Percentiles rank a stretch among this genome's conserved stretches.
These are phyloP conservation scores for Diaperis boleti DNA, from an alignment of 2,888 invertebrate species.

Conservation along the genomic window DNA sequence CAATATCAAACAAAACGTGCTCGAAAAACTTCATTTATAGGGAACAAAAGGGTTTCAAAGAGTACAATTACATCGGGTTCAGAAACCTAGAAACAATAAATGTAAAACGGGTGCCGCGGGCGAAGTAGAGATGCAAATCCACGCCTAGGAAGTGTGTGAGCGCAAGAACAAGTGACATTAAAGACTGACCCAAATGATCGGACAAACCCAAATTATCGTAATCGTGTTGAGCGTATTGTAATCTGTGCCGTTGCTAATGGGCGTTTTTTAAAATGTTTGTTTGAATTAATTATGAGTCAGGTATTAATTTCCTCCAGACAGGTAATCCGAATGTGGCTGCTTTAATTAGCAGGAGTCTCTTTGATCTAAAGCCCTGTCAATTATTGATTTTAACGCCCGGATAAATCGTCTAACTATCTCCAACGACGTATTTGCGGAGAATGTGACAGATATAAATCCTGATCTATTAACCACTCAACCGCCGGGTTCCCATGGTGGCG, in stretches of 20 bases:
- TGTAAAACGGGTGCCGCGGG: not conserved
- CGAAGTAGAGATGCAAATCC: not conserved
- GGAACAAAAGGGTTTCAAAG: conserved; percentile 10
- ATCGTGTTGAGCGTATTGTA: conserved; percentile 28
- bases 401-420: not conserved
- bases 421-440: not conserved
- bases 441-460: not conserved
- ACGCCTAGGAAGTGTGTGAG: conserved; percentile 6
- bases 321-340: too few species aligned
- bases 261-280: too few species aligned
- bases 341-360: too few species aligned
- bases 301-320: too few species aligned
- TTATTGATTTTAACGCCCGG: not conserved
- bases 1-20: conserved; percentile 5
- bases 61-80: not conserved
- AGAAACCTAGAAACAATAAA: conserved; percentile 17
- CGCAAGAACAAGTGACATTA: conserved; percentile 40
- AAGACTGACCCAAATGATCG: conserved; percentile 40
- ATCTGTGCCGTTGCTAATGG: conserved; percentile 36
- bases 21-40: conserved; percentile 13
- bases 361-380: not conserved
- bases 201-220: conserved; percentile 43
- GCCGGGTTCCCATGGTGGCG: conserved; percentile 36
- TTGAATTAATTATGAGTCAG: too few species aligned
- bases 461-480: conserved; percentile 10